Conservation (phyloP, 2,113 vertebrate genomes). For the Turnix velox region DNA sequence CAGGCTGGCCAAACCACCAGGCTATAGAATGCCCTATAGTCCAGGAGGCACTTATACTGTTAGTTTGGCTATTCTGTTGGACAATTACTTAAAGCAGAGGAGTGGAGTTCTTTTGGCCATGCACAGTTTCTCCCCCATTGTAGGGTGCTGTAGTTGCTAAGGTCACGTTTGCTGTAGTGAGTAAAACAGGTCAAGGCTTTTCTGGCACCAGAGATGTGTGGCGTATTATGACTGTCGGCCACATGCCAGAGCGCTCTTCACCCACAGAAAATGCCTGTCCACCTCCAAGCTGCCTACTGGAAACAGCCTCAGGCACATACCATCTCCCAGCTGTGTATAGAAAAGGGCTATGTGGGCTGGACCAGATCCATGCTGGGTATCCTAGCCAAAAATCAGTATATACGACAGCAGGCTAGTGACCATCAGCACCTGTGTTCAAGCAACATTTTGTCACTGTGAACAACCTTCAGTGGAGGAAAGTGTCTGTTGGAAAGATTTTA, state of each 20-base stretch:
- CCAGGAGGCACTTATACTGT: neutral
- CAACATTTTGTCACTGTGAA: neutral
- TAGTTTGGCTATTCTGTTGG: neutral
- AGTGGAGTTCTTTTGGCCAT: neutral
- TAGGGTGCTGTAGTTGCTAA: neutral
- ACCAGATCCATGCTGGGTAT: neutral
- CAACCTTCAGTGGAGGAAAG: neutral
- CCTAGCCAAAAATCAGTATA: neutral
- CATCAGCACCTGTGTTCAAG: neutral
- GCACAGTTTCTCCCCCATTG: neutral
- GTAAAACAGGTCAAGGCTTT: neutral
- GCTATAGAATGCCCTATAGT: neutral
- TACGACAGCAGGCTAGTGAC: neutral
- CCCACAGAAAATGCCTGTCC: neutral
- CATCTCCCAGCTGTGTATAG: rapidly evolving
- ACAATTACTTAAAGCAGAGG: neutral
- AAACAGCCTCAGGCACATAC: neutral
- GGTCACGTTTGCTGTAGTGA: neutral
- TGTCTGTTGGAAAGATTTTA: neutral
- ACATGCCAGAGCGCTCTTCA: neutral
- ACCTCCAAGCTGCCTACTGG: neutral
- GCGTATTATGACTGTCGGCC: neutral
- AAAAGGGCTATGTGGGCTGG: neutral
- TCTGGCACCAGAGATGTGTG: neutral
- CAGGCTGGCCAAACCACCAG: neutral